Evolutionary conservation across 2,797 vertebrate genomes (phyloP), one percentile per base, ranked within the genome.

Genomic region (Protonibea diacanthus): DNA sequence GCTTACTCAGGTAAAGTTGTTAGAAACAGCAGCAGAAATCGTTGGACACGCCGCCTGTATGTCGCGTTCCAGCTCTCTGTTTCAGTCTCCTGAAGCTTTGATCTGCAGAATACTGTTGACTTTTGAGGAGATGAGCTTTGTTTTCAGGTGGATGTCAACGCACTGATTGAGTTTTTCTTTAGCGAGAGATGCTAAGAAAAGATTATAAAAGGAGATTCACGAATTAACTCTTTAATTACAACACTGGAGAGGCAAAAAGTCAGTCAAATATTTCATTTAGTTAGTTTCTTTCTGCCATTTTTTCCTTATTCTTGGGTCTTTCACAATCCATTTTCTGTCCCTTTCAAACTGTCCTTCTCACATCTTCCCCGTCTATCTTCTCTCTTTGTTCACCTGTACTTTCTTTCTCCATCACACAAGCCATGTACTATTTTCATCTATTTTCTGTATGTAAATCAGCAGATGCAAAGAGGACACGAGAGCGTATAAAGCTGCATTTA

Each of bases 1-100:
- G 14, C 44, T 80, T 60, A 69, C 20, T 52, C 40, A 38, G 62
- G 58, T 73, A 5, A 74, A 71, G 78, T 21, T 62, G 64, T 71
- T 55, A 20, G 4, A 33, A 79, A 76, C 62, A 44, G 47, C 21
- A 64, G 11, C 11, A 71, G 6, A 48, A 59, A 69, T 74, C 44
- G 58, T 56, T 62, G 13, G 5, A 44, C 73, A 52, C 52, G 15
- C 18, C 17, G 13, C 27, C 57, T n/a, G 23, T 8, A 33, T 13
- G 25, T 52, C 13, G 29, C 15, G 29, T 57, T 66, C 8, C 29
- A 18, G n/a, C n/a, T 63, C 20, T 61, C 14, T 45, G 6, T 45
- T 58, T 53, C 40, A 5, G 9, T 21, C 4, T 57, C 27, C 47
- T 23, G 53, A 21, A 4, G 5, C 33, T 21, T 47, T 15, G 44